phyloP scores from a whole-genome alignment of 2,797 vertebrate species.

The Acanthornis magna region DNA sequence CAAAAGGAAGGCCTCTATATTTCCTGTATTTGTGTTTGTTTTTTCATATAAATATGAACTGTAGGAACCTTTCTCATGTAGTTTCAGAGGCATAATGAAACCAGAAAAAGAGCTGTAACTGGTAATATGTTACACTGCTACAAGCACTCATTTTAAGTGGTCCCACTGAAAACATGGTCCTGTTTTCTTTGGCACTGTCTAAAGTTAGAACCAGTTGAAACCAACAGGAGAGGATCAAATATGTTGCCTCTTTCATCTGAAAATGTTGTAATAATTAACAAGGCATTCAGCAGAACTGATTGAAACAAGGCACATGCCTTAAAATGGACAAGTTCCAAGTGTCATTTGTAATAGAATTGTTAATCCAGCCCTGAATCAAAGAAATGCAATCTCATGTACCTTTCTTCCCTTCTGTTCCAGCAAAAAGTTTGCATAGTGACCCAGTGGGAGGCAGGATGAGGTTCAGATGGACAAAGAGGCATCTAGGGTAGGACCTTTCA shows the following conservation, averaged over 20 bases:
- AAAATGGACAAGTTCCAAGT: neutral
- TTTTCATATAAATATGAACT: neutral
- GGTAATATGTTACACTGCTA: neutral
- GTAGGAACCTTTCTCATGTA: neutral
- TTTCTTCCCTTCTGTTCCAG: neutral
- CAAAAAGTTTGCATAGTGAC: neutral
- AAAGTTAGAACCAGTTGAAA: neutral
- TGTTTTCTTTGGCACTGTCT: constrained; percentile 40
- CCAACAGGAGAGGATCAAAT: neutral
- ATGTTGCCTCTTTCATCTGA: neutral
- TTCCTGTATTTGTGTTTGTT: neutral
- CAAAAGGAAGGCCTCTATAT: neutral
- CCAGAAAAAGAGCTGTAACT: neutral
- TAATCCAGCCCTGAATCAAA: neutral
- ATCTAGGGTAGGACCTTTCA: neutral
- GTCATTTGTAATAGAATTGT: neutral
- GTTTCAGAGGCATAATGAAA: neutral
- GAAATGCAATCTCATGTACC: neutral
- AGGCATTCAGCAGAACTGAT: constrained; percentile 35
- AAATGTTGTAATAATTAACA: neutral
- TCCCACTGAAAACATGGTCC: neutral
- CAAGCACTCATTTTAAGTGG: neutral
- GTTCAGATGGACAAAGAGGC: neutral
- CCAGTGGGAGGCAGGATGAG: neutral
- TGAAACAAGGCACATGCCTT: constrained; percentile 25